phyloP scores from a whole-genome alignment of 2,797 vertebrate genomes.

The Gambusia yucatana region DNA sequence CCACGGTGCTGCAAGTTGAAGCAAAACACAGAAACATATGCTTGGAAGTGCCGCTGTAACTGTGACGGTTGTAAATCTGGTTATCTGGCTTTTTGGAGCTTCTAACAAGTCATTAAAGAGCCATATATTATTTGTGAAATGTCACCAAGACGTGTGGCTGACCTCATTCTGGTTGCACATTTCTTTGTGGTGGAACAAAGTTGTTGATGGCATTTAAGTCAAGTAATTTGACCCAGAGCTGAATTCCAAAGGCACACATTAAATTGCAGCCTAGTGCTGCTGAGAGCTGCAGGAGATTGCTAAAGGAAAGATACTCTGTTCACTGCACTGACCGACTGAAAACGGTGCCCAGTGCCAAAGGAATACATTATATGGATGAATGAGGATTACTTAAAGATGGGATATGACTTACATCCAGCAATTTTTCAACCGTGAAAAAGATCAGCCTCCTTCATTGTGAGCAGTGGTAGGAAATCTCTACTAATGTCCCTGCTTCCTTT shows the following conservation, averaged over 20 bases:
- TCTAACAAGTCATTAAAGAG: slow-evolving; percentile 60
- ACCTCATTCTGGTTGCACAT: slow-evolving; percentile 70
- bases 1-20: slow-evolving; percentile 32
- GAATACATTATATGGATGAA: slow-evolving; percentile 56
- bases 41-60: slow-evolving; percentile 44
- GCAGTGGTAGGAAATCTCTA: slow-evolving; percentile 39
- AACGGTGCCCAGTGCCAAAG: slow-evolving; percentile 51
- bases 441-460: slow-evolving; percentile 25
- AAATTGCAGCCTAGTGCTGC: slow-evolving; percentile 68
- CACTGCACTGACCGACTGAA: slow-evolving; percentile 36
- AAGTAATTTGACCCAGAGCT: slow-evolving; percentile 63
- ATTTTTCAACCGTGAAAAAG: slow-evolving; percentile 24
- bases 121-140: slow-evolving; percentile 43
- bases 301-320: slow-evolving; percentile 62
- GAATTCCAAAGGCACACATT: slow-evolving; percentile 74
- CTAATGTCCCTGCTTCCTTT: slow-evolving; percentile 24
- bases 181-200: slow-evolving; percentile 75
- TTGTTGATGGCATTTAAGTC: slow-evolving; percentile 78
- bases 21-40: slow-evolving; percentile 42
- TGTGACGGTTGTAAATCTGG: slow-evolving; percentile 56
- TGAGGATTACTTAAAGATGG: slow-evolving; percentile 56
- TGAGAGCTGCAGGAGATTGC: slow-evolving; percentile 66
- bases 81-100: slow-evolving; percentile 52
- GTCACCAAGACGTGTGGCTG: slow-evolving; percentile 52
- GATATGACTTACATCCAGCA: slow-evolving; percentile 49